Percentiles rank a stretch among this genome's conserved stretches.
Conservation (phyloP, 37 sponge, comb jelly and placozoan species). For the Hormiphora californensis region DNA sequence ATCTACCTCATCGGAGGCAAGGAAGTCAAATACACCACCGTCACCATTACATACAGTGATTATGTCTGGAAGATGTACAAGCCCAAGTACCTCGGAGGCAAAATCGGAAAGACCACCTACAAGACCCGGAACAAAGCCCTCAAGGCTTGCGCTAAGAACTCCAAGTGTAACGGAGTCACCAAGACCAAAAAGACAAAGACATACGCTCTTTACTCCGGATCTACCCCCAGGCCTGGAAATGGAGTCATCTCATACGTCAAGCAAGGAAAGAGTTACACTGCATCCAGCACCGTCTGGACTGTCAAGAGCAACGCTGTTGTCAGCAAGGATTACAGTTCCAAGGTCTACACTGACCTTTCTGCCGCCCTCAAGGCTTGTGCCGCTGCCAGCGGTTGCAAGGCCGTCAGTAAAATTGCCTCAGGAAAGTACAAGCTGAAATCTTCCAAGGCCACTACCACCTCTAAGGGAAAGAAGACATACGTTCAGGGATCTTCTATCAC, state of each 20-base stretch:
- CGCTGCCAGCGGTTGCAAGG: not conserved
- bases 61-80: not conserved
- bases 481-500: not conserved
- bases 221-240: not conserved
- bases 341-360: not conserved
- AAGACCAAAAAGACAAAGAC: not conserved
- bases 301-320: not conserved
- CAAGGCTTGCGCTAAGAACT: not conserved
- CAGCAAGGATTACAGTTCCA: not conserved
- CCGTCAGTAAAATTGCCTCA: not conserved
- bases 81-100: not conserved
- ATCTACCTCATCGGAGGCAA: not conserved
- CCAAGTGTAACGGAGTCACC: not conserved
- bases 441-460: not conserved
- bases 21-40: not conserved
- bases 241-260: not conserved
- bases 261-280: not conserved
- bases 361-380: conserved; percentile 6
- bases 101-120: not conserved
- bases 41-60: not conserved
- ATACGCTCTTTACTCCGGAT: not conserved
- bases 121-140: not conserved
- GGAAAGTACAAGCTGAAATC: not conserved
- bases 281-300: not conserved
- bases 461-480: not conserved